Percentiles rank a stretch among this genome's conserved stretches.
Conservation (phyloP, 2,797 vertebrate genomes). For the Melanotaenia boesemani region DNA sequence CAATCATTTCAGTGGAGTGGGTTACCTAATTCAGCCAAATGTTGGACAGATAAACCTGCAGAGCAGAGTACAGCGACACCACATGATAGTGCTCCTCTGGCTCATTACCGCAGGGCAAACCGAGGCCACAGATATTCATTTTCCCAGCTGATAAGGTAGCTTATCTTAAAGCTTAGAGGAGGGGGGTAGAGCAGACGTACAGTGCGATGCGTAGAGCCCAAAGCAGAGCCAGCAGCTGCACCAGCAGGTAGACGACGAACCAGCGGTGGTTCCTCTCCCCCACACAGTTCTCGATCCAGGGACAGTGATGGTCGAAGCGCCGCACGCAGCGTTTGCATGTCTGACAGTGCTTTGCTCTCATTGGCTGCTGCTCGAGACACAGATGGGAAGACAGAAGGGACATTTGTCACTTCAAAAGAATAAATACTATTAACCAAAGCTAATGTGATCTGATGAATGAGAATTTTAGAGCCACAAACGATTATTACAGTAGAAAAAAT, state of each 20-base stretch:
- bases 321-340: too few relatives aligned
- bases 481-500: too few relatives aligned
- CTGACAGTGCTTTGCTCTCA: too few relatives aligned
- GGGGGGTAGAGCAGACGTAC: constrained; percentile 77
- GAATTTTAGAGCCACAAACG: too few relatives aligned
- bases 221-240: too few relatives aligned
- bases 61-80: constrained; percentile 14
- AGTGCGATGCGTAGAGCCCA: too few relatives aligned
- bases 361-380: too few relatives aligned
- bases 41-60: not conserved
- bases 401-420: not conserved
- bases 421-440: constrained; percentile 8
- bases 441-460: constrained; percentile 84
- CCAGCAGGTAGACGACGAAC: too few relatives aligned
- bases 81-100: too few relatives aligned
- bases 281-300: too few relatives aligned
- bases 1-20: not conserved
- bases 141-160: not conserved
- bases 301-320: too few relatives aligned
- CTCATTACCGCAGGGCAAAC: not conserved
- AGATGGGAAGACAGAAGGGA: not conserved
- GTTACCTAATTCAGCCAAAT: constrained; percentile 10
- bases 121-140: not conserved
- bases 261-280: too few relatives aligned
- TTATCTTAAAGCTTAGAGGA: not conserved